These are phyloP conservation scores for Machaerirhynchus nigripectus DNA, from an alignment of 2,113 vertebrate species.

Conservation along the genomic window DNA sequence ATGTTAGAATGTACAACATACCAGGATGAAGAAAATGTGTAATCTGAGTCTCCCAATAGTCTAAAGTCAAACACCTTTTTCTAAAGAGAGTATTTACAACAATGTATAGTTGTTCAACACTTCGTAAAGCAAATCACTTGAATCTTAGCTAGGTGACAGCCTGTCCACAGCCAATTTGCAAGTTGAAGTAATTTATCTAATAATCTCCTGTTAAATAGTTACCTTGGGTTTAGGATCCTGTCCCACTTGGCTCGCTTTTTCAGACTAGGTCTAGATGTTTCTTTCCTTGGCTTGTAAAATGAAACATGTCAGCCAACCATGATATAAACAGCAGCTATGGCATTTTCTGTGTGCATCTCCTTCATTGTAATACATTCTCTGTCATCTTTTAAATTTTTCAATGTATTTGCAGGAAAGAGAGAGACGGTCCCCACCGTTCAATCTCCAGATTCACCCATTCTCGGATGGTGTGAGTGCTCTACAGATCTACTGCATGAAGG, in stretches of 20 bases:
- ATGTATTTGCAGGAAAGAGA: slow-evolving; percentile 89
- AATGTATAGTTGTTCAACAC: neutral
- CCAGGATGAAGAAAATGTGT: neutral
- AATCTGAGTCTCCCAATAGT: neutral
- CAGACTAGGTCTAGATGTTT: neutral
- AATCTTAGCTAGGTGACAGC: neutral
- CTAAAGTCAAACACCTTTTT: neutral
- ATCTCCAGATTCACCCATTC: slow-evolving; percentile 95
- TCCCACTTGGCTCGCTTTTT: neutral
- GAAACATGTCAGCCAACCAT: neutral
- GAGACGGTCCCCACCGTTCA: slow-evolving; percentile 93
- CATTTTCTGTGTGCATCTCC: neutral
- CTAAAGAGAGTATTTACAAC: neutral
- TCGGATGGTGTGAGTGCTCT: slow-evolving; percentile 96
- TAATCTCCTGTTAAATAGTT: neutral
- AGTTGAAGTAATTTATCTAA: neutral
- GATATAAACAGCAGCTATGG: neutral
- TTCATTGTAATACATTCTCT: slow-evolving; percentile 7
- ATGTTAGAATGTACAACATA: neutral
- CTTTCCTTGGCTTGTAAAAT: neutral
- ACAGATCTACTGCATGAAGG: slow-evolving; percentile 99
- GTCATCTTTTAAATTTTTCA: slow-evolving; percentile 12
- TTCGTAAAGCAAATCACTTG: neutral
- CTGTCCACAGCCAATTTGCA: neutral
- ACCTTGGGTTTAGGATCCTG: neutral